phyloP scores from a whole-genome alignment of 2,113 vertebrate species.

The Cacatua alba region DNA sequence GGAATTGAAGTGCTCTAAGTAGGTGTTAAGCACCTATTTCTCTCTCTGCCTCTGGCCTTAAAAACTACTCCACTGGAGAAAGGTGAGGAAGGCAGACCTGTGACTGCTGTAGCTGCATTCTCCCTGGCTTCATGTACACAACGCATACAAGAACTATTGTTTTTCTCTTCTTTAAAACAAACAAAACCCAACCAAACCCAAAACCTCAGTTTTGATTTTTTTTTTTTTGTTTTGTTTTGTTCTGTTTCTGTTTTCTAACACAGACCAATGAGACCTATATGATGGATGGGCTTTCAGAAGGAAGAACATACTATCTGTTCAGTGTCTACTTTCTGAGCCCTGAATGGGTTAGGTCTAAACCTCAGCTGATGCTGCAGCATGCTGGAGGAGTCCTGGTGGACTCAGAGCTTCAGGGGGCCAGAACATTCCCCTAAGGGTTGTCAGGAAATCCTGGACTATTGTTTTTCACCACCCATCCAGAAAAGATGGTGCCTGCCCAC shows the following conservation, averaged over 20 bases:
- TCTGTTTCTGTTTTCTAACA: neutral
- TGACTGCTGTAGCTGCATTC: neutral
- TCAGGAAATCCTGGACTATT: neutral
- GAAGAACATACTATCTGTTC: neutral
- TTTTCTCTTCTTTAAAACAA: neutral
- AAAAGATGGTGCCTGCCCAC: neutral
- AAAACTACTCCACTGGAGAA: neutral
- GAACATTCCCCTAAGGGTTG: neutral
- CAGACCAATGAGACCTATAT: neutral
- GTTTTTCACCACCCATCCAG: neutral
- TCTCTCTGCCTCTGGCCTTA: neutral
- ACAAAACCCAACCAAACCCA: fast-evolving
- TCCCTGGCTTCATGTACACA: neutral
- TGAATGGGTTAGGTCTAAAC: neutral
- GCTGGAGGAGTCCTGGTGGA: neutral
- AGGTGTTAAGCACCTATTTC: constrained; percentile 53
- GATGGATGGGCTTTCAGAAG: neutral
- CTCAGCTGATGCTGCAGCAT: neutral
- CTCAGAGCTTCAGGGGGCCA: neutral
- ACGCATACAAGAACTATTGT: neutral
- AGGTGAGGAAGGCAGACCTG: neutral
- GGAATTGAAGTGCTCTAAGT: constrained; percentile 41
- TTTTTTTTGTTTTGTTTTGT: neutral
- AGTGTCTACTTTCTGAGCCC: neutral
- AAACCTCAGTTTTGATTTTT: neutral